Evolutionary conservation across 2,113 vertebrate species (phyloP).

Genomic region (Himantopus leucocephalus): DNA sequence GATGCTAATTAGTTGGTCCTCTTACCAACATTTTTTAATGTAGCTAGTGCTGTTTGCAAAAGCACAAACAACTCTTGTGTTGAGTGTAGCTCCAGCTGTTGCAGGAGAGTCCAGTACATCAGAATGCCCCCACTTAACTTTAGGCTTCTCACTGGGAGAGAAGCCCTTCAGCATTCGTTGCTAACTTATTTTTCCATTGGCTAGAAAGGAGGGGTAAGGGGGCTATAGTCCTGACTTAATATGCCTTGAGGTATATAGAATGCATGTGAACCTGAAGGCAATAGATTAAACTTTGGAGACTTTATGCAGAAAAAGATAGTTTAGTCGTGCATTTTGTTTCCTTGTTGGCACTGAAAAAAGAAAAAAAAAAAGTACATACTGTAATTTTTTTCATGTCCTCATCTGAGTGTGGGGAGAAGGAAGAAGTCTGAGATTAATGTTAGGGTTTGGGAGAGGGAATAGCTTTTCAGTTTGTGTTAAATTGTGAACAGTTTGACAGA

Average conservation of each 20-base stretch:
- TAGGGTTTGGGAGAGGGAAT: background rate
- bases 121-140: background rate
- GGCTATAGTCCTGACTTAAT: background rate
- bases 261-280: background rate
- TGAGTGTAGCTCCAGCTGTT: background rate
- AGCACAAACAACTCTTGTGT: background rate
- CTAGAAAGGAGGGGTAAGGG: background rate
- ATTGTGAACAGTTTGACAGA: background rate
- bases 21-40: background rate
- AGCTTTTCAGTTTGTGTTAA: background rate
- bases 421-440: background rate
- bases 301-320: background rate
- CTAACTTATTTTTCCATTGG: background rate
- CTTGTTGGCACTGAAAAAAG: background rate
- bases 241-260: background rate
- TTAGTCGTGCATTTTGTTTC: background rate
- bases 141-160: background rate
- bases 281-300: background rate
- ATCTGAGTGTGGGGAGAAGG: background rate
- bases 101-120: background rate
- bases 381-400: background rate
- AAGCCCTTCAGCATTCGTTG: background rate
- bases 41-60: background rate
- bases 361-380: background rate
- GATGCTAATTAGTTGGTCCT: background rate